Conservation (phyloP, 2,113 vertebrate genomes). For the Lota lota region DNA sequence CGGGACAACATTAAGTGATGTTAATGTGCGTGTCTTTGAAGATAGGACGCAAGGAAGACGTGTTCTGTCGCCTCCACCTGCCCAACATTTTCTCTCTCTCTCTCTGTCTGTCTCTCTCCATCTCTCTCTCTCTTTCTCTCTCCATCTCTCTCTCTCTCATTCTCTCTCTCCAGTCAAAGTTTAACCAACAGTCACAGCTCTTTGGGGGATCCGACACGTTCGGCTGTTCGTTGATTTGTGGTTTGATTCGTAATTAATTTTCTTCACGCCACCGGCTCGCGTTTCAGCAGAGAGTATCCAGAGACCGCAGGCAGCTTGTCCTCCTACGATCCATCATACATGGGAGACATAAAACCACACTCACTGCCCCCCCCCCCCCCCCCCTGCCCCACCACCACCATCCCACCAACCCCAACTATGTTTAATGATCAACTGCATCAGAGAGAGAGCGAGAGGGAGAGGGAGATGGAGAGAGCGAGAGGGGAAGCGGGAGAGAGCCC, state of each 20-base stretch:
- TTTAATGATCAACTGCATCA: constrained; percentile 47
- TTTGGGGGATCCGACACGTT: constrained; percentile 66
- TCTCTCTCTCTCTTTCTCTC: too few relatives aligned
- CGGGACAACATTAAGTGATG: too few relatives aligned
- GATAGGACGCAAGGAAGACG: constrained; percentile 22
- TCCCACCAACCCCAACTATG: constrained; percentile 12
- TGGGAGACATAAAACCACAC: constrained; percentile 26
- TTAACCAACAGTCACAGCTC: constrained; percentile 60
- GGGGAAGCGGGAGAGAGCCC: too few relatives aligned
- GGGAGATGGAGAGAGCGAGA: too few relatives aligned
- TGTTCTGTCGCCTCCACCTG: constrained; percentile 23
- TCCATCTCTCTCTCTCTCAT: too few relatives aligned
- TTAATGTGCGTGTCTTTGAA: not conserved
- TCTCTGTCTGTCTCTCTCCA: too few relatives aligned
- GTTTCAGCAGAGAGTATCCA: constrained; percentile 57
- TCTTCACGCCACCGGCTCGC: constrained; percentile 53
- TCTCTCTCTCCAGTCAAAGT: too few relatives aligned
- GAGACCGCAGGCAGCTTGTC: constrained; percentile 50
- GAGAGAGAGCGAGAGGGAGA: too few relatives aligned
- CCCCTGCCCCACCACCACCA: not conserved
- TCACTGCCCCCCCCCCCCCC: not conserved
- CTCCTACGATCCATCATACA: constrained; percentile 56
- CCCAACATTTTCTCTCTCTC: constrained; percentile 11
- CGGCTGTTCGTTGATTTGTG: constrained; percentile 70
- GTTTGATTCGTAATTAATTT: constrained; percentile 70